phyloP scores from a whole-genome alignment of 2,113 vertebrate genomes.

The Oxyura jamaicensis region DNA sequence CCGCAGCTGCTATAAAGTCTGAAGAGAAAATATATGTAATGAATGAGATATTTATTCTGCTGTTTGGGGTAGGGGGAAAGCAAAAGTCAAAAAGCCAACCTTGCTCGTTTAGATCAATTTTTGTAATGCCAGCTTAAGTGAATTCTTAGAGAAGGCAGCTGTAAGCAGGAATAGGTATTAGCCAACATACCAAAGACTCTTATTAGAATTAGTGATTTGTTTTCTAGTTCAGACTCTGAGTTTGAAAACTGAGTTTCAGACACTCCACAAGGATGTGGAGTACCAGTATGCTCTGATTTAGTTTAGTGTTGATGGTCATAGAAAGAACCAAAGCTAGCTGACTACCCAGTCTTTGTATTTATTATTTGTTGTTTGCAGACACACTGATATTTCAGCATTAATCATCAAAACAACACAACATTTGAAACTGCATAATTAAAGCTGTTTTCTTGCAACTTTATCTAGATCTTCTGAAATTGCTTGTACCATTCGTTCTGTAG shows the following conservation, averaged over 20 bases:
- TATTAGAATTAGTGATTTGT: background rate
- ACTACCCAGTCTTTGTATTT: background rate
- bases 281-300: background rate
- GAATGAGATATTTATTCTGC: background rate
- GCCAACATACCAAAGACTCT: background rate
- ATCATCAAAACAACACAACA: background rate
- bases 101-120: background rate
- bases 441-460: constrained; percentile 65
- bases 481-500: constrained; percentile 87
- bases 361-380: background rate
- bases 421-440: constrained; percentile 2
- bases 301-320: background rate
- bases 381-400: background rate
- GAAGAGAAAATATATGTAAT: background rate
- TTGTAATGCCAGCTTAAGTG: background rate
- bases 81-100: background rate
- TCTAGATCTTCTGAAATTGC: constrained; percentile 84
- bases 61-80: background rate
- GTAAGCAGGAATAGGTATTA: background rate
- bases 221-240: background rate
- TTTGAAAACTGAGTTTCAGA: background rate
- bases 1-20: background rate
- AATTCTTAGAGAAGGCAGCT: background rate
- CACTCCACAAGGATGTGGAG: background rate
- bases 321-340: background rate